Conservation (phyloP, 2,888 invertebrate species). For the Cantharis lateralis region DNA sequence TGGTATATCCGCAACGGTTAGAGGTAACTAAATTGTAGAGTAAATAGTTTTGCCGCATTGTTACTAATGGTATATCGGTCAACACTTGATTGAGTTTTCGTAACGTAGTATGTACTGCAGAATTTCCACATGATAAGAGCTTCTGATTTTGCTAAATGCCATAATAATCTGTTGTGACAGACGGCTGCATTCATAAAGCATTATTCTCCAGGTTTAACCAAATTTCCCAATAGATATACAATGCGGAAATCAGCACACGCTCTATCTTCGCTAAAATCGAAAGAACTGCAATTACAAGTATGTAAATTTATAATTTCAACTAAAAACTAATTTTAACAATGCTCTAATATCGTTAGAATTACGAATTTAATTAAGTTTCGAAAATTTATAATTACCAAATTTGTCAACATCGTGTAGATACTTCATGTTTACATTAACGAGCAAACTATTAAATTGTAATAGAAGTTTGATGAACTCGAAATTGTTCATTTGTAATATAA, state of each 20-base stretch:
- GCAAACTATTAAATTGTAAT: background rate
- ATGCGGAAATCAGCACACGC: conserved; percentile 2
- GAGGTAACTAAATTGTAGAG: background rate
- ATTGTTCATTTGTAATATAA: background rate
- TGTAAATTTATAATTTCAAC: background rate
- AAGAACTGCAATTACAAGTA: background rate
- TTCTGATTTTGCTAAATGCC: conserved; percentile 36
- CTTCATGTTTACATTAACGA: background rate
- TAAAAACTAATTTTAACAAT: background rate
- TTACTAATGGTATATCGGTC: conserved; percentile 7
- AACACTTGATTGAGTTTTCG: conserved; percentile 19
- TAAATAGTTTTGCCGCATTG: background rate
- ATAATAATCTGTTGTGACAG: conserved; percentile 41
- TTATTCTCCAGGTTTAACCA: conserved; percentile 29
- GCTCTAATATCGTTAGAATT: background rate
- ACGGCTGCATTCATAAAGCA: conserved; percentile 36
- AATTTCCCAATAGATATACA: conserved; percentile 12
- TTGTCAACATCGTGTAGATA: background rate
- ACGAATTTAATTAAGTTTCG: background rate
- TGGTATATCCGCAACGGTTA: background rate
- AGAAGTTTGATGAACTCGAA: background rate
- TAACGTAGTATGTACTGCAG: conserved; percentile 26
- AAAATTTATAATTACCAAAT: background rate
- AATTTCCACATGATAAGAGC: conserved; percentile 32
- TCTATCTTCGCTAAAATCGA: background rate